Percentiles rank a stretch among this genome's conserved stretches.
Evolutionary conservation across 1,140 invertebrate species (phyloP).

Genomic region (Rhopalosiphum padi): DNA sequence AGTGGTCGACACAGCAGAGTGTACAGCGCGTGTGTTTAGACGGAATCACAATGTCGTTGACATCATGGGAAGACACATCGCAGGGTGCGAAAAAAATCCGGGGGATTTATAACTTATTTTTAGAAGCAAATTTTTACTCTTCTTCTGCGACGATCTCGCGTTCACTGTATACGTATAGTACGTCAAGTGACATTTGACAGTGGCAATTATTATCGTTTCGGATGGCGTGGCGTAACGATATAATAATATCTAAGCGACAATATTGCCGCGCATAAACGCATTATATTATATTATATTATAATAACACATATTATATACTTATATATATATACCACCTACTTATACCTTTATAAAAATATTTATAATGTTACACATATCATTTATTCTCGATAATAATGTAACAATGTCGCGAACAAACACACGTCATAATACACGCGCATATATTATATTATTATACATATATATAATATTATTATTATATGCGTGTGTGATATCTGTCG

Average conservation of each 20-base stretch:
- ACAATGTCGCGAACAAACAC: background rate
- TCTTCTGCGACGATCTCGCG: background rate
- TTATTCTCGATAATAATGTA: background rate
- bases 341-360: background rate
- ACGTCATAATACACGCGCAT: background rate
- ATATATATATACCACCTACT: background rate
- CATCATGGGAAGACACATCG: background rate
- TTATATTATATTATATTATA: background rate
- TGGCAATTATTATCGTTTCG: background rate
- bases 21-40: background rate
- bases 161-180: background rate
- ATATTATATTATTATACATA: background rate
- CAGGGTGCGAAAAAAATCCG: background rate
- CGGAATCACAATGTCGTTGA: background rate
- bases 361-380: background rate
- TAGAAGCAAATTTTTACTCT: background rate
- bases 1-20: background rate
- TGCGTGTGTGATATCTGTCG: background rate
- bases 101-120: background rate
- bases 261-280: background rate
- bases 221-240: background rate
- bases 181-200: constrained; percentile 1
- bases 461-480: background rate
- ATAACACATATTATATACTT: background rate
- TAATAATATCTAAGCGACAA: background rate